Percentiles rank a stretch among this genome's conserved stretches.
Evolutionary conservation across 2,797 vertebrate species (phyloP).

Genomic region (Serranus cabrilla): DNA sequence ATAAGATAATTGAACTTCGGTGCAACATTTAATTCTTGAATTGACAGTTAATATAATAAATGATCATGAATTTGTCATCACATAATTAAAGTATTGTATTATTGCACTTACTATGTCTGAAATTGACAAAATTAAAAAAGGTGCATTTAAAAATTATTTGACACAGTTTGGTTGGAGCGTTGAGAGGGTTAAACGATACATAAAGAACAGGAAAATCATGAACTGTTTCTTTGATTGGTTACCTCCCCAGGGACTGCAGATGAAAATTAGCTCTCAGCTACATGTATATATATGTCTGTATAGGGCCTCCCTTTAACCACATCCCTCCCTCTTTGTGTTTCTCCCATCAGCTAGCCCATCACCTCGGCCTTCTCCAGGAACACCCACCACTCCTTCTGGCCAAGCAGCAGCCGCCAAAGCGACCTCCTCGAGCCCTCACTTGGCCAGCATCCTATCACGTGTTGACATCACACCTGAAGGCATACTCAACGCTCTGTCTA

Average conservation of each 20-base stretch:
- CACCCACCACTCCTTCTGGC: conserved; percentile 89
- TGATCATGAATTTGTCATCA: no score
- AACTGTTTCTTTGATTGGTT: no score
- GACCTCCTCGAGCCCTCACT: conserved; percentile 84
- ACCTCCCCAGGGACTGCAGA: no score
- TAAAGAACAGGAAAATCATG: no score
- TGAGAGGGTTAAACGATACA: no score
- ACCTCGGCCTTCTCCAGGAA: conserved; percentile 91
- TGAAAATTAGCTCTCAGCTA: no score
- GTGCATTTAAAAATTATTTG: background rate
- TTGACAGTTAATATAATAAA: background rate
- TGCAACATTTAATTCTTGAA: background rate
- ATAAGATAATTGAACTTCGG: background rate
- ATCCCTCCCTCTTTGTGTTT: background rate
- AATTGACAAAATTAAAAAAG: background rate
- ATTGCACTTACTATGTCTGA: background rate
- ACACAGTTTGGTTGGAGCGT: background rate
- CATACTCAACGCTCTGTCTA: conserved; percentile 92
- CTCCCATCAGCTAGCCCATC: conserved; percentile 90
- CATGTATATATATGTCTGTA: no score
- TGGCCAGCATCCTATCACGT: conserved; percentile 96
- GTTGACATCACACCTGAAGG: conserved; percentile 97
- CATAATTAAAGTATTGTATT: background rate
- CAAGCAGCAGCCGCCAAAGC: conserved; percentile 88
- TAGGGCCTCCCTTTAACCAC: background rate